These are phyloP conservation scores for Ataeniobius toweri DNA, from an alignment of 2,797 vertebrate genomes.

Conservation along the genomic window DNA sequence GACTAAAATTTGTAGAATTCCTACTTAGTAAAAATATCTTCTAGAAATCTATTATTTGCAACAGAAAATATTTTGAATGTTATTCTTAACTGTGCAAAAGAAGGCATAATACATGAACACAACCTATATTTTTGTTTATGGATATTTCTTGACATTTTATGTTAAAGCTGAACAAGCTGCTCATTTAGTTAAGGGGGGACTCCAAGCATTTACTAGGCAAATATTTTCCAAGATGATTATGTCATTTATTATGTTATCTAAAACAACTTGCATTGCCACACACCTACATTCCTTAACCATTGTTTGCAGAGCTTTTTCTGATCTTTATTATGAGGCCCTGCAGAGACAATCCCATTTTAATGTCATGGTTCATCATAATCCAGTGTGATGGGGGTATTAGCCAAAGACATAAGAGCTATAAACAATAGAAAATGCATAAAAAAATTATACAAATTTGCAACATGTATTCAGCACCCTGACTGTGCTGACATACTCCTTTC, in stretches of 20 bases:
- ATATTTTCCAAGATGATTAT: not conserved
- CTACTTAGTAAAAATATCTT: not conserved
- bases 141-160: not conserved
- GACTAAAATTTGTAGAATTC: not conserved
- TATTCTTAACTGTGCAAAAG: not conserved
- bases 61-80: not conserved
- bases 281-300: not conserved
- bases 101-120: not conserved
- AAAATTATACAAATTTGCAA: not conserved
- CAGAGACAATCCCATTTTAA: not conserved
- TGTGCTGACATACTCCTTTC: not conserved
- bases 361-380: not conserved
- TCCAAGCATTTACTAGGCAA: slow-evolving; percentile 8
- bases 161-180: not conserved
- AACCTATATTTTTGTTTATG: not conserved
- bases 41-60: not conserved
- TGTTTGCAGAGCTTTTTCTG: not conserved
- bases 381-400: not conserved
- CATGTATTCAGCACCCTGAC: not conserved
- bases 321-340: not conserved
- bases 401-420: not conserved
- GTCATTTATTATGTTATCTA: slow-evolving; percentile 4
- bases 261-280: slow-evolving; percentile 1
- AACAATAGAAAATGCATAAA: not conserved
- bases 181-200: not conserved